phyloP scores from a whole-genome alignment of 2,888 invertebrate species.

The Limnephilus rhombicus region DNA sequence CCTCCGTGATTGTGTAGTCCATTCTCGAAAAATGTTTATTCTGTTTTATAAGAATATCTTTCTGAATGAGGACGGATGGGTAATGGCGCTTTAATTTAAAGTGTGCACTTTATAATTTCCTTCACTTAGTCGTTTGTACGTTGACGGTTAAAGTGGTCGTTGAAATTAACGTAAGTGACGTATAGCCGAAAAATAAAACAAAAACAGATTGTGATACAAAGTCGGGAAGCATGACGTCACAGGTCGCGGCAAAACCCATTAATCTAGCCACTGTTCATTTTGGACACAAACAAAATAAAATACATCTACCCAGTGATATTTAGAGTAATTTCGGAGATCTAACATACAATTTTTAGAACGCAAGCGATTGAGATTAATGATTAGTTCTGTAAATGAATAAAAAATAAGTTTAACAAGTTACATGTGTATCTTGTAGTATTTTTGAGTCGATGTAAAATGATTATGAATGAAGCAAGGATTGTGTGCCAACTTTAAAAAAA shows the following conservation, averaged over 20 bases:
- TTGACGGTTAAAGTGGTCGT: neutral
- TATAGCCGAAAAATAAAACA: neutral
- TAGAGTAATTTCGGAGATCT: neutral
- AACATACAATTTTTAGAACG: too few relatives aligned
- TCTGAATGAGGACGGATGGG: too few relatives aligned
- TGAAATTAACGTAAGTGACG: neutral
- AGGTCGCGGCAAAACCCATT: slow-evolving; percentile 28
- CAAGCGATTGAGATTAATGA: too few relatives aligned
- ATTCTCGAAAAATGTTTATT: too few relatives aligned
- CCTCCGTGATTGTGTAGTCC: too few relatives aligned
- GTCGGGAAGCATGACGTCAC: neutral
- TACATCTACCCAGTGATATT: neutral
- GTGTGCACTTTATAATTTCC: neutral
- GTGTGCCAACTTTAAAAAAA: too few relatives aligned
- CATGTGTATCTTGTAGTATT: too few relatives aligned
- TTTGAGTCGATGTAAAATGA: too few relatives aligned
- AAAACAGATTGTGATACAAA: slow-evolving; percentile 1
- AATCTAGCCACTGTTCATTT: slow-evolving; percentile 25
- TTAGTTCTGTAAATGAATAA: too few relatives aligned
- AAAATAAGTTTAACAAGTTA: too few relatives aligned
- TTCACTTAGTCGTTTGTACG: neutral
- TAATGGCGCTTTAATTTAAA: neutral
- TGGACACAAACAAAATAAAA: slow-evolving; percentile 2
- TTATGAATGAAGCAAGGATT: too few relatives aligned
- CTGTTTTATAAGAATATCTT: too few relatives aligned